Conservation (phyloP, 2,797 vertebrate genomes). For the Antrozous pallidus region DNA sequence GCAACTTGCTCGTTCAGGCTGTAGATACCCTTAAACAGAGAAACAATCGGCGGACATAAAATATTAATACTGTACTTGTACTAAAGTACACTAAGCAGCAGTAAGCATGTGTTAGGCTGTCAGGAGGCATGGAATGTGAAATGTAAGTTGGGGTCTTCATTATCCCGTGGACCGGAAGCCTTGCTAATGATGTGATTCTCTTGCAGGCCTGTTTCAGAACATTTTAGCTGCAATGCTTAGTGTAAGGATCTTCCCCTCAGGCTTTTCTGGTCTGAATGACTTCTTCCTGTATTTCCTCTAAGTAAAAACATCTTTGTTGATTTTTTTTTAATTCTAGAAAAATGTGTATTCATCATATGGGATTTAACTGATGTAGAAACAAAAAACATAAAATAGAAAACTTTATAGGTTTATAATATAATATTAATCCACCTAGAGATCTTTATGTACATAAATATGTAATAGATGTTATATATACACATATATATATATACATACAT, state of each 20-base stretch:
- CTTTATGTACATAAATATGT: background rate
- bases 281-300: background rate
- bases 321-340: background rate
- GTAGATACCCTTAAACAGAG: background rate
- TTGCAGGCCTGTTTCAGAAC: background rate
- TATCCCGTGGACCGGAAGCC: accelerated
- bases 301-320: background rate
- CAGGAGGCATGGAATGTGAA: background rate
- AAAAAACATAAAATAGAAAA: background rate
- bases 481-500: background rate
- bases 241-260: accelerated
- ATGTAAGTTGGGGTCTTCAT: background rate
- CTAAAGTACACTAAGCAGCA: background rate
- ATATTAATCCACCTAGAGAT: background rate
- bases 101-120: background rate
- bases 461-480: background rate
- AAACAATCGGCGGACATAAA: background rate
- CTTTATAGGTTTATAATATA: background rate
- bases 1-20: background rate
- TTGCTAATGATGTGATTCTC: accelerated
- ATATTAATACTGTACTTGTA: background rate
- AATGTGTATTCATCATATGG: background rate
- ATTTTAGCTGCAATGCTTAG: background rate
- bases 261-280: background rate
- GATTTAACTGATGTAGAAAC: background rate